Conservation (phyloP, 1,140 invertebrate genomes). For the Venustaconcha ellipsiformis region DNA sequence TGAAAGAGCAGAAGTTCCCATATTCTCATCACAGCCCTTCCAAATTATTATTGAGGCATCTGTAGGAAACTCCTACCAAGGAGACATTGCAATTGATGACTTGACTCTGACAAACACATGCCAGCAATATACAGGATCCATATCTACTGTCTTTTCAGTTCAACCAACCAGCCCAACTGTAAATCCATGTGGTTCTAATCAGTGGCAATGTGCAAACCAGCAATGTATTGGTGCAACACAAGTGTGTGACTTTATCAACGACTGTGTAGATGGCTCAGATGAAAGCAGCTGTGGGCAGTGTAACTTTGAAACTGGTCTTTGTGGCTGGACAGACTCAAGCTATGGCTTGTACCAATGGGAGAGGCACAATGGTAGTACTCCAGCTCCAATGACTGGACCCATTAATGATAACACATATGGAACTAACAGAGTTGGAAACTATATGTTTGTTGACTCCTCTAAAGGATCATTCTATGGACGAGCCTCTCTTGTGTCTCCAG, state of each 20-base stretch:
- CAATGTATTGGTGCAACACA: conserved; percentile 43
- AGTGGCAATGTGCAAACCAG: conserved; percentile 38
- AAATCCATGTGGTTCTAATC: conserved; percentile 44
- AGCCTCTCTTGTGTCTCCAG: conserved; percentile 40
- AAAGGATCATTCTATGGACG: conserved; percentile 45
- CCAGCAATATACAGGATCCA: conserved; percentile 22
- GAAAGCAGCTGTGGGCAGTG: conserved; percentile 53
- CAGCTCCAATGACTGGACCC: conserved; percentile 44
- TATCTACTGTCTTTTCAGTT: conserved; percentile 29
- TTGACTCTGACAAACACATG: conserved; percentile 47
- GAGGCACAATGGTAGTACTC: conserved; percentile 50
- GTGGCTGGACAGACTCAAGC: conserved; percentile 61
- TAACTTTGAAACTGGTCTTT: conserved; percentile 53
- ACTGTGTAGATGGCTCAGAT: conserved; percentile 62
- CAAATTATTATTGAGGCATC: conserved; percentile 61
- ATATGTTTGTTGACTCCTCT: conserved; percentile 57
- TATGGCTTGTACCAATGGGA: conserved; percentile 56
- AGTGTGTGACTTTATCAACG: conserved; percentile 60
- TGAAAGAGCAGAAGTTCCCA: conserved; percentile 41
- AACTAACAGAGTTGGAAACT: conserved; percentile 40
- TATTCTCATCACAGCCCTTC: conserved; percentile 34
- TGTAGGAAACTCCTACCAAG: conserved; percentile 47
- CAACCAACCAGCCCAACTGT: conserved; percentile 36
- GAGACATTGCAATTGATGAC: conserved; percentile 68
- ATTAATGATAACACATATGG: conserved; percentile 57